These are phyloP conservation scores for Macroramphosus scolopax DNA, from an alignment of 2,797 vertebrate genomes.

Conservation along the genomic window DNA sequence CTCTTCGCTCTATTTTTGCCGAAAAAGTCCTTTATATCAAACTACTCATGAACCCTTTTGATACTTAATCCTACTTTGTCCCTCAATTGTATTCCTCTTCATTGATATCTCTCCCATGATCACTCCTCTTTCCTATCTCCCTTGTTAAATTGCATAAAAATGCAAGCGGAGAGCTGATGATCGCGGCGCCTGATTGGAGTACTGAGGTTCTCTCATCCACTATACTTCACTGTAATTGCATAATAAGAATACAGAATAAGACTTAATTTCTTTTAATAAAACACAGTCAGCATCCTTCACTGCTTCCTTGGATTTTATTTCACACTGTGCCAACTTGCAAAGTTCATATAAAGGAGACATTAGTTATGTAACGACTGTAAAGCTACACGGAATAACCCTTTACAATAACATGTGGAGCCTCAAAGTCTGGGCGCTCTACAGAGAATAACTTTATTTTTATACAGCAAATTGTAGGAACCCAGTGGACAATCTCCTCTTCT, in stretches of 20 bases:
- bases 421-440: no score
- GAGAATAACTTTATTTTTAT: no score
- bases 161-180: slow-evolving; percentile 2
- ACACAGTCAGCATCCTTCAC: slow-evolving; percentile 6
- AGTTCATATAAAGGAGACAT: no score
- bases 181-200: no score
- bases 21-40: no score
- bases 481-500: no score
- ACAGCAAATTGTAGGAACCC: no score
- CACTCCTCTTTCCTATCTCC: neutral
- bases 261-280: neutral
- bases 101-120: slow-evolving; percentile 2
- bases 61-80: slow-evolving; percentile 20
- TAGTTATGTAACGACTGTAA: no score
- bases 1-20: slow-evolving; percentile 1
- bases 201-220: neutral
- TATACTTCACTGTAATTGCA: slow-evolving; percentile 16
- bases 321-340: no score
- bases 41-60: neutral
- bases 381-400: no score
- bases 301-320: no score
- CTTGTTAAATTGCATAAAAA: slow-evolving; percentile 12
- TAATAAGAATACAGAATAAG: slow-evolving; percentile 21
- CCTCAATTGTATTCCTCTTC: slow-evolving; percentile 4
- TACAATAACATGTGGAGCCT: no score